Evolutionary conservation across 2,797 vertebrate species (phyloP), one percentile per base, ranked within the genome.

Genomic region (Amblyopsis hoosieri): DNA sequence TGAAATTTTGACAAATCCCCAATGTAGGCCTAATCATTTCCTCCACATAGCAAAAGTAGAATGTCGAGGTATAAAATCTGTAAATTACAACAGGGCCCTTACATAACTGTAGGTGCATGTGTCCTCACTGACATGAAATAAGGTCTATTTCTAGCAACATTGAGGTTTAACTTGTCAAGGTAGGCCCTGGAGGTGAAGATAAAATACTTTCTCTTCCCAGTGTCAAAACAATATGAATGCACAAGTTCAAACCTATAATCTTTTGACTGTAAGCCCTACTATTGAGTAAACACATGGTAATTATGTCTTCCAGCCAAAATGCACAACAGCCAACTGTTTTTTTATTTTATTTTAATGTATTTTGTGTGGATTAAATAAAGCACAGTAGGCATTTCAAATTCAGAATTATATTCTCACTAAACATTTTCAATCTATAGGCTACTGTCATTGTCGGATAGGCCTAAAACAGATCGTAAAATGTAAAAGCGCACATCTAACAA

Each of bases 191-290:
- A 80, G 83, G 72, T 47, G 54, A 31, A 67, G 75, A 62, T 73
- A 47, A 76, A 75, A 62, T 56, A 62, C 66, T 46, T 52, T 54
- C 17, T 64, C 52, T 23, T 17, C 58, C 75, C 11, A 0, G 29
- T 69, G 73, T 86, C 79, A 72, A 76, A 79, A 79, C 60, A 58
- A 51, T 72, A 23, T 66, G 67, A 49, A 69, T 46, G 59, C 73
- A 71, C 84, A 83, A 83, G 79, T 78, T 67, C 62, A 72, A 74
- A 76, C 82, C 56, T 47, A 73, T 76, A 58, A 72, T 37, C 42
- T 5, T 5, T 42, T 51, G 29, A 63, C 62, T 55, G 63, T 60
- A 64, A 79, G 67, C 67, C 62, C 73, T 37, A 67, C 82, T 60
- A 74, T 45, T 69, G 70, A 52, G 64, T 23, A 31, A 59, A 51